These are phyloP conservation scores for Digitonthophagus gazella DNA, from an alignment of 2,888 invertebrate genomes.

Conservation along the genomic window DNA sequence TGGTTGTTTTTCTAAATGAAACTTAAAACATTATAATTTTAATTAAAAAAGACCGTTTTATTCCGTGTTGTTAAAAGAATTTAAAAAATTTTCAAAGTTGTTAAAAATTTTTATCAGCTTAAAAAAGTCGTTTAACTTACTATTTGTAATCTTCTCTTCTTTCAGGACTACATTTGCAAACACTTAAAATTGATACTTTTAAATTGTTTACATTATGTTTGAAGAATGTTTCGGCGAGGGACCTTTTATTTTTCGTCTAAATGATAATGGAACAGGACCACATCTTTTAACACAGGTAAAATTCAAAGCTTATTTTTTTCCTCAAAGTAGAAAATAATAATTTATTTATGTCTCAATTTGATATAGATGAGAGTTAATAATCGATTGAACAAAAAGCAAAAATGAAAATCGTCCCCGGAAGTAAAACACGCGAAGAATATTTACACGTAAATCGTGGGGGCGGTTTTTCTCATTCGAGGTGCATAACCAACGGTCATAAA, in stretches of 20 bases:
- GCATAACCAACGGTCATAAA: slow-evolving; percentile 4
- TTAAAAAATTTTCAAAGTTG: too few species aligned
- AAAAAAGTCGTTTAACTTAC: too few species aligned
- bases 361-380: background rate
- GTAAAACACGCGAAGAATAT: slow-evolving; percentile 1
- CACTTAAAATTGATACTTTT: background rate
- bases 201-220: slow-evolving; percentile 14
- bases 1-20: too few species aligned
- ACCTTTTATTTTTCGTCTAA: slow-evolving; percentile 72
- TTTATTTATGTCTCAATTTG: too few species aligned
- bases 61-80: too few species aligned
- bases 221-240: slow-evolving; percentile 58
- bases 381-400: background rate
- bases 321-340: too few species aligned
- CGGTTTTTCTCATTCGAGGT: background rate
- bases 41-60: too few species aligned
- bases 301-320: too few species aligned
- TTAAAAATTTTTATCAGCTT: too few species aligned
- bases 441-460: background rate
- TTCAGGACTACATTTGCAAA: too few species aligned
- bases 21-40: too few species aligned
- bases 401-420: background rate
- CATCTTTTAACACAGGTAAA: slow-evolving; percentile 68
- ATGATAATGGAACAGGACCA: slow-evolving; percentile 74
- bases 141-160: too few species aligned